phyloP scores from a whole-genome alignment of 2,797 vertebrate genomes.

The Propithecus deckenii region DNA sequence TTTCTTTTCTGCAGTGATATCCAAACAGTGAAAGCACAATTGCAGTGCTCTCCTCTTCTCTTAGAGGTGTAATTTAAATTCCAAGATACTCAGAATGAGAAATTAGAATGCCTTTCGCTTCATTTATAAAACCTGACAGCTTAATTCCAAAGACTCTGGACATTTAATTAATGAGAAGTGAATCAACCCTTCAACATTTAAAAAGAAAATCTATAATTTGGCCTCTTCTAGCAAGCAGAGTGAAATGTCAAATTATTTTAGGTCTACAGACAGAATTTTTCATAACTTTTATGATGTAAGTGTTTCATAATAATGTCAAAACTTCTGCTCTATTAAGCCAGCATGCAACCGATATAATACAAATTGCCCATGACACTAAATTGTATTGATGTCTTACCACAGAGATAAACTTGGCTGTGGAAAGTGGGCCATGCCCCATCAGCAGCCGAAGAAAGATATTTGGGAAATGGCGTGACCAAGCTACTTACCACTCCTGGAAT shows the following conservation, averaged over 20 bases:
- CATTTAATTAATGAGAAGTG: conserved; percentile 78
- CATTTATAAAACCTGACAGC: conserved; percentile 77
- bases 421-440: conserved; percentile 10
- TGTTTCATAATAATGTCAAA: conserved; percentile 73
- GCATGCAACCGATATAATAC: conserved; percentile 47
- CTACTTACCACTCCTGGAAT: conserved; percentile 31
- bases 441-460: conserved; percentile 35
- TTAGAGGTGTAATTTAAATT: conserved; percentile 68
- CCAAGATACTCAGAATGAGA: conserved; percentile 52
- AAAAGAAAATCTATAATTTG: conserved; percentile 75
- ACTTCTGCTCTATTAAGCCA: conserved; percentile 61
- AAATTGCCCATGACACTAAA: conserved; percentile 51
- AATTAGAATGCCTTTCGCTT: conserved; percentile 69
- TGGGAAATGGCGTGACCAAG: conserved; percentile 14
- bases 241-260: conserved; percentile 77
- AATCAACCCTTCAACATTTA: conserved; percentile 68
- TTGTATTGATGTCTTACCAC: conserved; percentile 53
- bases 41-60: not conserved
- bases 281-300: conserved; percentile 59
- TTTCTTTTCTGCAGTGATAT: not conserved
- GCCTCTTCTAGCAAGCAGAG: conserved; percentile 57
- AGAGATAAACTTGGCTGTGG: conserved; percentile 44
- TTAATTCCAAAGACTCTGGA: conserved; percentile 74
- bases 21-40: not conserved
- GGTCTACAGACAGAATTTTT: conserved; percentile 55